Percentiles rank a stretch among this genome's conserved stretches.
Conservation (phyloP, 2,797 vertebrate genomes). For the Esox masquinongy region DNA sequence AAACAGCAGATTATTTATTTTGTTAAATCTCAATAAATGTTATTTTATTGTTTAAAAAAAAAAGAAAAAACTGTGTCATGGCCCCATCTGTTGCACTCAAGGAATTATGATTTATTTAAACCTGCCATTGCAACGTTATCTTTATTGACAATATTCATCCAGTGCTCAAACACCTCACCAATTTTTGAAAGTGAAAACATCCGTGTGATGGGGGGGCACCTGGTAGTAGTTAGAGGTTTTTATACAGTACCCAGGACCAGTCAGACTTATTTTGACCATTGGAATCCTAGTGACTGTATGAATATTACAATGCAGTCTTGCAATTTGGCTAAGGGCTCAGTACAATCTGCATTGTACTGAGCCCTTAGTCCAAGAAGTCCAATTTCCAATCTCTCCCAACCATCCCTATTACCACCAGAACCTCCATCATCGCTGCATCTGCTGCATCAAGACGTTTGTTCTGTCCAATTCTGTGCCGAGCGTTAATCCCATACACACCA, state of each 20-base stretch:
- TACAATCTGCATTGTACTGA: no score
- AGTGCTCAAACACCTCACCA: no score
- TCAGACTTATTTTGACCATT: no score
- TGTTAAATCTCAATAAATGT: conserved; percentile 96
- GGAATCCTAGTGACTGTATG: no score
- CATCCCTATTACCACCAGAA: conserved; percentile 8
- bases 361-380: not conserved
- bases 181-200: no score
- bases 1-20: conserved; percentile 97
- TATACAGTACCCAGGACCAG: no score
- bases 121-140: no score
- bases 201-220: no score
- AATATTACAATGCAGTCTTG: no score
- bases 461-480: conserved; percentile 39
- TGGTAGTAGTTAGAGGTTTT: no score
- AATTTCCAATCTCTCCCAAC: conserved; percentile 9
- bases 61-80: conserved; percentile 12
- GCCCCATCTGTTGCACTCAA: conserved; percentile 19
- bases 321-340: no score
- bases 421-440: conserved; percentile 6
- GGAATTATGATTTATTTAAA: not conserved
- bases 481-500: conserved; percentile 29
- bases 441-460: conserved; percentile 51
- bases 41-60: conserved; percentile 75
- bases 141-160: no score